Conservation (phyloP, 2,113 vertebrate species). For the Pseudorectes ferrugineus region DNA sequence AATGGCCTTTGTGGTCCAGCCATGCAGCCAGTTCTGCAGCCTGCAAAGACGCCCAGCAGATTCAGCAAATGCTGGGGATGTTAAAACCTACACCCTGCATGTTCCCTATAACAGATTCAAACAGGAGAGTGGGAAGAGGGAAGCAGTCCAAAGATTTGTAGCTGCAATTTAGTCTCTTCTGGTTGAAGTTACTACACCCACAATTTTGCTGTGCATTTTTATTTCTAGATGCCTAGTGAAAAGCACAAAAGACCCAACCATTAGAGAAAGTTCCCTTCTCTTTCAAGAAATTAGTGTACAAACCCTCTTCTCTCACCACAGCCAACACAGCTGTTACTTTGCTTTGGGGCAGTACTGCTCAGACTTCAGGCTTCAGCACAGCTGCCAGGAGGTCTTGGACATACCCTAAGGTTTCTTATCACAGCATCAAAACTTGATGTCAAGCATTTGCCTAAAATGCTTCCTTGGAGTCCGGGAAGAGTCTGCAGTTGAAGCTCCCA, state of each 20-base stretch:
- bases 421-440: not conserved
- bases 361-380: not conserved
- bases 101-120: not conserved
- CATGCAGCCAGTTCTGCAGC: not conserved
- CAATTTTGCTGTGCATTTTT: conserved; percentile 11
- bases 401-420: not conserved
- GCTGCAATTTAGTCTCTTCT: conserved; percentile 8
- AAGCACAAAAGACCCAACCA: not conserved
- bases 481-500: not conserved
- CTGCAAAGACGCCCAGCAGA: not conserved
- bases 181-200: not conserved
- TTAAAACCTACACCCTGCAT: not conserved
- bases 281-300: not conserved
- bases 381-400: not conserved
- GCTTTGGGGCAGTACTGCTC: not conserved
- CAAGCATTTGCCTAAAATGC: not conserved
- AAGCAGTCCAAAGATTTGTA: conserved; percentile 20
- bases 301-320: not conserved
- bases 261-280: not conserved
- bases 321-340: not conserved
- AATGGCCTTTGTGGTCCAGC: not conserved
- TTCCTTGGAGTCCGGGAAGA: not conserved
- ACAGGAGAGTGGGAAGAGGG: conserved; percentile 9
- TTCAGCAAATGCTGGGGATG: not conserved
- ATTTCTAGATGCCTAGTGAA: not conserved